phyloP scores from a whole-genome alignment of 37 sponge, comb jelly and placozoan genomes.

The Geodia barretti region DNA sequence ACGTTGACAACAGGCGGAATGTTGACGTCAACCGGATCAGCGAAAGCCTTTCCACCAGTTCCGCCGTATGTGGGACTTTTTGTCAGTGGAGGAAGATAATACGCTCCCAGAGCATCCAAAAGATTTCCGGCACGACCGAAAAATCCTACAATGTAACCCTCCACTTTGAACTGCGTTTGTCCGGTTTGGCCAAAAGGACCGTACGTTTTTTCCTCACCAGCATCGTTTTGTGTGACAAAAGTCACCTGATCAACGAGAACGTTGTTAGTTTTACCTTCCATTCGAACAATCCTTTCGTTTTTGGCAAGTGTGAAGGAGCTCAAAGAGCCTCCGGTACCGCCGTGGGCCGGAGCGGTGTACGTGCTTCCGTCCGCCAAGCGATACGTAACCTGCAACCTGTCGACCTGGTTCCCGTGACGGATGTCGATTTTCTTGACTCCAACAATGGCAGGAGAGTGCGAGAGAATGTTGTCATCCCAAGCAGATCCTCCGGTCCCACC shows the following conservation, averaged over 20 bases:
- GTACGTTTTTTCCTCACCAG: not conserved
- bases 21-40: not conserved
- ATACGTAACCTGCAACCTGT: constrained; percentile 18
- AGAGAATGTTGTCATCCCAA: not conserved
- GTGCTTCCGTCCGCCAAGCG: not conserved
- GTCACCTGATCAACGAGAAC: constrained; percentile 10
- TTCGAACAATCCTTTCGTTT: constrained; percentile 3
- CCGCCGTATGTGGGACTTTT: not conserved
- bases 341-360: not conserved
- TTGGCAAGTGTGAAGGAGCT: not conserved
- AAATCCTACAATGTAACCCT: constrained; percentile 1
- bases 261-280: constrained; percentile 18
- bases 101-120: not conserved
- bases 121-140: not conserved
- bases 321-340: not conserved
- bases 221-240: not conserved
- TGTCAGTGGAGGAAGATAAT: not conserved
- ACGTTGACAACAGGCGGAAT: not conserved
- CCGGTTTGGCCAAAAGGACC: constrained; percentile 18
- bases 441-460: not conserved
- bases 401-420: constrained; percentile 14
- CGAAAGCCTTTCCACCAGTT: constrained; percentile 4
- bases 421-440: constrained; percentile 15
- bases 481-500: not conserved
- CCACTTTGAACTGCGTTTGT: not conserved